Percentiles rank a stretch among this genome's conserved stretches.
Evolutionary conservation across 2,888 invertebrate genomes (phyloP).

Genomic region (Andrena bucephala): DNA sequence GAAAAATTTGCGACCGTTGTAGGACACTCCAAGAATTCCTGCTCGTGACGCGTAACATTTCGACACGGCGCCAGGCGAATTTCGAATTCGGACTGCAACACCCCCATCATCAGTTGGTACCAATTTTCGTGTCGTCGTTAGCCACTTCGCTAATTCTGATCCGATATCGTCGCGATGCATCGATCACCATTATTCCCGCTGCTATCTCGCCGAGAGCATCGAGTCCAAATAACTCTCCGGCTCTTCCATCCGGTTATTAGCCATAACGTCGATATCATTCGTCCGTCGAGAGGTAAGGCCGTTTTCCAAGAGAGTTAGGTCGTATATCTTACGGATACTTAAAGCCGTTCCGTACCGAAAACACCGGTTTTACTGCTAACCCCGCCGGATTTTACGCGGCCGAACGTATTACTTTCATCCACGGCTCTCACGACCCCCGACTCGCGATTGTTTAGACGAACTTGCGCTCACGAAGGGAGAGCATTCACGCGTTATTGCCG

Average conservation of each 20-base stretch:
- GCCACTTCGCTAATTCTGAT: not conserved
- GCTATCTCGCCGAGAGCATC: not conserved
- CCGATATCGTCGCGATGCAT: not conserved
- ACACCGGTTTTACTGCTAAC: constrained; percentile 8
- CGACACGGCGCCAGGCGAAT: too few relatives aligned
- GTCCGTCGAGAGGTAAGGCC: not conserved
- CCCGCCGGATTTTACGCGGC: not conserved
- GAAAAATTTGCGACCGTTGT: too few relatives aligned
- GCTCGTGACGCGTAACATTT: too few relatives aligned
- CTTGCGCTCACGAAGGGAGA: not conserved
- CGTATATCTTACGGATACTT: not conserved
- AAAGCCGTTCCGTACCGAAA: not conserved
- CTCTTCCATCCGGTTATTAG: constrained; percentile 11
- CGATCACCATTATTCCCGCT: not conserved
- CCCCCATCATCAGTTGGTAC: not conserved
- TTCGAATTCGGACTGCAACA: not conserved
- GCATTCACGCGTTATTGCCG: not conserved
- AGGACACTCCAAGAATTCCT: too few relatives aligned
- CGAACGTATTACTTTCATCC: constrained; percentile 8
- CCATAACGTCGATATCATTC: constrained; percentile 17
- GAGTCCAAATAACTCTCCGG: not conserved
- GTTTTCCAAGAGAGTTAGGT: not conserved
- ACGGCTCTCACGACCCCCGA: not conserved
- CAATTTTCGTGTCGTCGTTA: constrained; percentile 9
- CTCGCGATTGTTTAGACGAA: constrained; percentile 23